These are phyloP conservation scores for Diachrysia chrysitis DNA, from an alignment of 2,888 invertebrate genomes.

Conservation along the genomic window DNA sequence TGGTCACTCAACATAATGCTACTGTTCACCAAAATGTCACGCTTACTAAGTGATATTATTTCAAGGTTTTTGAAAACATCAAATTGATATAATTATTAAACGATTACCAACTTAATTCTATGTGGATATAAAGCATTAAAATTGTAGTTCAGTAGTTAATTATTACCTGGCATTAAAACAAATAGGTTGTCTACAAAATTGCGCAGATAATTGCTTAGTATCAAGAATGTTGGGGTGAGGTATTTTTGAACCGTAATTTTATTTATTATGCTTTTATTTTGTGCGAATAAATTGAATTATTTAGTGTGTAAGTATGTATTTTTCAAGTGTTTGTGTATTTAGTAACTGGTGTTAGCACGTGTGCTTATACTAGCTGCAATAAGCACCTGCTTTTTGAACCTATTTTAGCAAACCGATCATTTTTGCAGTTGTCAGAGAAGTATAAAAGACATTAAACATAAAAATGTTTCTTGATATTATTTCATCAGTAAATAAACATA, in stretches of 20 bases:
- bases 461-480: background rate
- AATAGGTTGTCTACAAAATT: conserved; percentile 54
- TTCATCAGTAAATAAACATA: background rate
- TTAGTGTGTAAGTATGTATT: conserved; percentile 8
- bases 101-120: conserved; percentile 29
- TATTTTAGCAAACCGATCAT: background rate
- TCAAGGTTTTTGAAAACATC: conserved; percentile 39
- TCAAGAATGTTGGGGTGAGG: conserved; percentile 45
- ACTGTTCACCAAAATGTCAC: conserved; percentile 38
- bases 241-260: conserved; percentile 44
- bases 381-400: background rate
- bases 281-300: conserved; percentile 39
- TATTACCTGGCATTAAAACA: conserved; percentile 60
- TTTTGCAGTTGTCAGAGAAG: background rate
- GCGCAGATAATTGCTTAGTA: conserved; percentile 51
- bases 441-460: background rate
- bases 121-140: conserved; percentile 42
- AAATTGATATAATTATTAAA: conserved; percentile 39
- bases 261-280: conserved; percentile 31
- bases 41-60: conserved; percentile 30
- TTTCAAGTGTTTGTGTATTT: background rate
- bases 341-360: background rate
- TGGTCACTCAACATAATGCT: conserved; percentile 25
- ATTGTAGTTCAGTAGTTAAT: conserved; percentile 55
- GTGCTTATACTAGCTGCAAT: background rate